Base-by-base conservation (phyloP, 2,797 vertebrate genomes). In the Peromyscus eremicus region DNA sequence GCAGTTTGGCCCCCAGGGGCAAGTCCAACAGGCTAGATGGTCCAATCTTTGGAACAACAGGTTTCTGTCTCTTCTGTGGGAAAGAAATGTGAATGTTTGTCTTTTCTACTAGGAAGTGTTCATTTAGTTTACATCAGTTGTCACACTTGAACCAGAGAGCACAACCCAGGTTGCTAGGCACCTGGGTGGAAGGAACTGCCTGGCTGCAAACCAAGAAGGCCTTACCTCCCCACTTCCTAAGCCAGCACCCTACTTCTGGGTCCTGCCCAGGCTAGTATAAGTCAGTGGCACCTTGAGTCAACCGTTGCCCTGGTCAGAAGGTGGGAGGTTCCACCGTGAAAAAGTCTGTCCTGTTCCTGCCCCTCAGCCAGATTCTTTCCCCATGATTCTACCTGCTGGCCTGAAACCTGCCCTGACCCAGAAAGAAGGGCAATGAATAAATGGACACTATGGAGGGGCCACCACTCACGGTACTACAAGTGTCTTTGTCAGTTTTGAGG, bases 1-100 rank as follows among this genome's bases (percentile, higher is more conserved):
- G 97, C 10, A 98, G 46, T 70, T 98, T 98, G 70, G 84, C 70
- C 1, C 94, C 97, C 46, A 98, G 97, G 32, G 97, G 96, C 37
- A 97, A 92, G 82, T 98, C 95, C 55, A 97, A 43, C 2, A 97
- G 81, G 49, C 94, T 62, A 80, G 93, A 11, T 6, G 85, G 75
- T 29, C 96, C 96, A 13, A 96, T 81, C 0, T 68, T 92, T 25
- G 84, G 83, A 90, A 96, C 49, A 16, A 34, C 11, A 7, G 21
- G 37, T 79, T 91, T 93, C 6, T 77, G 29, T 5, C 11, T 90
- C 4, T 60, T 3, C 98, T 98, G 88, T 89, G 40, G 43, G 4
- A 73, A 49, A 95, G 19, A 89, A 96, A 84, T 40, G 25, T 55
- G 71, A 66, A 96, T 84, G 12, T 91, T 73, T 79, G 40, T 49